These are phyloP conservation scores for Linyphia triangularis DNA, from an alignment of 2,888 invertebrate genomes.

Conservation along the genomic window DNA sequence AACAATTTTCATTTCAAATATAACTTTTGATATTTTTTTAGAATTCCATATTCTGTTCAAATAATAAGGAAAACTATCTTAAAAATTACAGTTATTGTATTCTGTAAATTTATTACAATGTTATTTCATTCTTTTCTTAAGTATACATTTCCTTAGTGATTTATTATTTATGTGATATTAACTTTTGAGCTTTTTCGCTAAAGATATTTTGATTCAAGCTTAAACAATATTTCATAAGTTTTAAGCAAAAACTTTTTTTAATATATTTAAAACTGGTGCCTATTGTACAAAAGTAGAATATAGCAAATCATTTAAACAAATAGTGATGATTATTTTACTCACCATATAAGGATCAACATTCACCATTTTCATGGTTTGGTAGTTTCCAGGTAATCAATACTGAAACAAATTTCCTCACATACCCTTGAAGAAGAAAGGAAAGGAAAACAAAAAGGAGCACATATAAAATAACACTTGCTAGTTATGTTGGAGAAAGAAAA, in stretches of 20 bases:
- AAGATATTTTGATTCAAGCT: background rate
- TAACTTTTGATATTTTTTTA: too few relatives aligned
- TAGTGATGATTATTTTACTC: background rate
- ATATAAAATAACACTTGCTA: too few relatives aligned
- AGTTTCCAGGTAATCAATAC: background rate
- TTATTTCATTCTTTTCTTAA: too few relatives aligned
- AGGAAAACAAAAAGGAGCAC: too few relatives aligned
- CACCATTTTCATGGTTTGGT: constrained; percentile 45
- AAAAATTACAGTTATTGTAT: background rate
- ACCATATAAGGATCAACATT: constrained; percentile 69
- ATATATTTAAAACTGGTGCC: background rate
- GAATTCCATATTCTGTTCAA: too few relatives aligned
- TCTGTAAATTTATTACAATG: too few relatives aligned
- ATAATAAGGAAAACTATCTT: too few relatives aligned
- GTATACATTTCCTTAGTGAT: too few relatives aligned
- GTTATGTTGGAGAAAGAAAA: too few relatives aligned
- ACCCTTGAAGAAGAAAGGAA: too few relatives aligned
- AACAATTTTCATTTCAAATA: too few relatives aligned
- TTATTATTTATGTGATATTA: background rate
- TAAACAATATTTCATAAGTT: background rate
- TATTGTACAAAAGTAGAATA: background rate
- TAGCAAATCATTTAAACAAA: background rate
- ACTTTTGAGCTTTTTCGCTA: background rate
- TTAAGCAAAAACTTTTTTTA: too few relatives aligned
- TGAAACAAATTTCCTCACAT: background rate